These are phyloP conservation scores for Dysmachus trigonus DNA, from an alignment of 2,888 invertebrate species.

Conservation along the genomic window DNA sequence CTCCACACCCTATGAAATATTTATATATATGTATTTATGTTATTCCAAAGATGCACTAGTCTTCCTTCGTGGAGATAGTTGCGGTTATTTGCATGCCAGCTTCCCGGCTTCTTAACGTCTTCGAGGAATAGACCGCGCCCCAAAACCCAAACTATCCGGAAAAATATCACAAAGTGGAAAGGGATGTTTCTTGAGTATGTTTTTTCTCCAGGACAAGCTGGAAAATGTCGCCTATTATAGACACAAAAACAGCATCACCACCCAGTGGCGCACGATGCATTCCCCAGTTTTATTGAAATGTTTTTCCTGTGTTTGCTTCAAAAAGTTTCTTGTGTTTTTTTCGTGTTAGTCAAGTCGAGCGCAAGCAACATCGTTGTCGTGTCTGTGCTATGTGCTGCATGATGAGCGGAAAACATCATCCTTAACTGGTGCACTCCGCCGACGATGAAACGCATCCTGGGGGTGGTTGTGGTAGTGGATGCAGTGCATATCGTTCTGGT, in stretches of 20 bases:
- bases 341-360: background rate
- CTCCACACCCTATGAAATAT: background rate
- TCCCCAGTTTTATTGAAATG: background rate
- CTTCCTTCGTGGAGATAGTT: background rate
- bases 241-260: background rate
- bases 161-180: background rate
- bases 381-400: background rate
- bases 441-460: background rate
- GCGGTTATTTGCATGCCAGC: background rate
- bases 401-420: background rate
- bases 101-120: background rate
- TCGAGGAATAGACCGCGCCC: background rate
- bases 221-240: background rate
- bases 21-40: background rate
- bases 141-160: background rate
- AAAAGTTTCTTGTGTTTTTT: background rate
- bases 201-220: background rate
- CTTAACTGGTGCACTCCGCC: background rate
- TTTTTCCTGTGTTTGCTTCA: background rate
- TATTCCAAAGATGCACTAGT: background rate
- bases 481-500: background rate
- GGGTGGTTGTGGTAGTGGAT: no score
- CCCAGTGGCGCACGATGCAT: background rate
- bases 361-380: background rate
- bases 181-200: background rate